Evolutionary conservation across 2,797 vertebrate genomes (phyloP).

Genomic region (Steatocranus sp.): DNA sequence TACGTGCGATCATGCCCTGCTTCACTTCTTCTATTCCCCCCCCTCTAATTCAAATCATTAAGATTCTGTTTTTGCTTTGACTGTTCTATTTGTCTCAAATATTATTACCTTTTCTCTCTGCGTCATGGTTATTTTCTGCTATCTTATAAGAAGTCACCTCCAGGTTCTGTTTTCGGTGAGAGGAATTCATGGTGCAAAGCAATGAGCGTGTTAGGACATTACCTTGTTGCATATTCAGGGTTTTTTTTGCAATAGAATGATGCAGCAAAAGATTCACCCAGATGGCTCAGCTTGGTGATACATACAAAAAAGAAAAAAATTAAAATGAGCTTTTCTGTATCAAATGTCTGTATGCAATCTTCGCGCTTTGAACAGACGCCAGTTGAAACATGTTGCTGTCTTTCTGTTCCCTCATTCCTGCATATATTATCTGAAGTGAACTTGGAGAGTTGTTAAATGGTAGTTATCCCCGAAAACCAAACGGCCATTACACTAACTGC

Average conservation of each 20-base stretch:
- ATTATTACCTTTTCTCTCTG: neutral
- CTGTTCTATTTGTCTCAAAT: neutral
- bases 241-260: neutral
- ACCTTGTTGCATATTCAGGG: conserved; percentile 25
- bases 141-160: conserved; percentile 10
- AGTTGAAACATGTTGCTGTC: neutral
- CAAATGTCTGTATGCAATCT: neutral
- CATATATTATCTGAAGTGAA: neutral
- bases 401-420: neutral
- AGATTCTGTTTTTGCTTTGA: neutral
- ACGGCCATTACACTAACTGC: neutral
- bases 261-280: neutral
- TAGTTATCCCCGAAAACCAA: neutral
- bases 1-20: neutral
- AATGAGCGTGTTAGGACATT: conserved; percentile 38
- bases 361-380: neutral
- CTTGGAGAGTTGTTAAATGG: neutral
- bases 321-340: neutral
- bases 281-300: neutral
- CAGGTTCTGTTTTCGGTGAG: conserved; percentile 8
- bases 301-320: neutral
- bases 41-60: neutral
- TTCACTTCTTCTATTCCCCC: neutral
- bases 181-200: conserved; percentile 39
- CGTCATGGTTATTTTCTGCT: neutral